Evolutionary conservation across 2,888 invertebrate genomes (phyloP).

Genomic region (Thecocarcelia acutangulata): DNA sequence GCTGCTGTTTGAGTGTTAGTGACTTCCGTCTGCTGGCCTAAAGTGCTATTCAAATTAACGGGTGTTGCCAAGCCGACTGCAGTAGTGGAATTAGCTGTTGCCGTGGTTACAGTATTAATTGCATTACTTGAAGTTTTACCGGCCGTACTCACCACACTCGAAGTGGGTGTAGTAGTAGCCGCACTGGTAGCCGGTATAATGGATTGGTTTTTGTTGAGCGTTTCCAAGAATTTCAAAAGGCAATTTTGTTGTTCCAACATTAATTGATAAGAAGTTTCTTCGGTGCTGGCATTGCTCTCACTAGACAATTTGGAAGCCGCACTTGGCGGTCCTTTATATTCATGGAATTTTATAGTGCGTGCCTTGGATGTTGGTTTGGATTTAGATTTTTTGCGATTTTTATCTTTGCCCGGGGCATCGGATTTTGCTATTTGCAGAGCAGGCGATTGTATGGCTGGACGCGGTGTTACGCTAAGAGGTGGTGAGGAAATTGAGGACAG

Average conservation of each 20-base stretch:
- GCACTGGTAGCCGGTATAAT: conserved; percentile 84
- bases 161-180: conserved; percentile 54
- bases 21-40: conserved; percentile 45
- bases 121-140: conserved; percentile 66
- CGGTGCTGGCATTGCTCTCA: conserved; percentile 81
- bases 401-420: conserved; percentile 88
- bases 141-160: conserved; percentile 47
- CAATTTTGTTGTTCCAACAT: conserved; percentile 95
- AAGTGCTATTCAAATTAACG: conserved; percentile 43
- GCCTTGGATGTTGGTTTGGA: conserved; percentile 91
- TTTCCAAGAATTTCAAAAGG: conserved; percentile 92
- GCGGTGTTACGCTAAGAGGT: conserved; percentile 83
- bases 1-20: conserved; percentile 37
- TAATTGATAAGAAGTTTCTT: conserved; percentile 94
- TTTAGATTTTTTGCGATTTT: conserved; percentile 90
- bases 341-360: conserved; percentile 97
- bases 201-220: conserved; percentile 90
- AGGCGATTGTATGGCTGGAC: conserved; percentile 82
- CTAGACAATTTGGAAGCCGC: conserved; percentile 85
- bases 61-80: conserved; percentile 41
- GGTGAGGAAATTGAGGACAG: conserved; percentile 86
- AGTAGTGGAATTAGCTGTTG: conserved; percentile 57
- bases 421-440: conserved; percentile 82
- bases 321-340: conserved; percentile 96
- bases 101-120: conserved; percentile 74